Base-by-base conservation (phyloP, 2,888 invertebrate species). In the Hybos culiciformis region DNA sequence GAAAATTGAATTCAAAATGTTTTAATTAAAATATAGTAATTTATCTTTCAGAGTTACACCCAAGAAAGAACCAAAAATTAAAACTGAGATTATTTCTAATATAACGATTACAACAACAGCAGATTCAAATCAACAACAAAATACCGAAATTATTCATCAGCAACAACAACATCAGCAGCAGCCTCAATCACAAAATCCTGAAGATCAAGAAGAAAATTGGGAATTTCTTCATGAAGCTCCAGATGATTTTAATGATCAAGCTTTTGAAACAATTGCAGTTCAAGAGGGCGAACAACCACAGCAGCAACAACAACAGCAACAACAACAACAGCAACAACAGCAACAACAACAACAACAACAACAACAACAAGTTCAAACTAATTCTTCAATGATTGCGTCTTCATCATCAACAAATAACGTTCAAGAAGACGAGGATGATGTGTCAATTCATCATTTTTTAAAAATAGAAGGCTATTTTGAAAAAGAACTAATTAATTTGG, bases 381-480 rank as follows among this genome's bases (percentile, higher is more conserved):
- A 34, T 24, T 14, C 33, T 41, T 42, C 34, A 37, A 8, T 36
- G 15, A 36, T 17, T 20, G 44, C 39, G 2, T 33, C 20, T 2
- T 12, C 19, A 3, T 42, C 33, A 29, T n/a, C 18, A 34, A 26
- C 23, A 5, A 19, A 43, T 18, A 20, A 12, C 14, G 14, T 17
- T 26, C 33, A 21, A 12, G 58, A 59, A 12, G 61, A 61, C 33
- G 61, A 61, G 39, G 62, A 63, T 39, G 63, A 63, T 17, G 63
- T 62, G 52, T 60, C 61, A 8, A 59, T 63, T 41, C 62, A 62
- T 44, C 62, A 60, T 7, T 63, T 60, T 51, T 51, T 63, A 0
- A 62, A 63, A 42, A 62, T 62, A 44, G 62, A 63, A 47, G 62
- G 60, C 45, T 63, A 61, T 44, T 63, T 63, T 29, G 63, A 63